Base-by-base conservation (phyloP, 1,140 invertebrate species). In the Octopus sinensis region DNA sequence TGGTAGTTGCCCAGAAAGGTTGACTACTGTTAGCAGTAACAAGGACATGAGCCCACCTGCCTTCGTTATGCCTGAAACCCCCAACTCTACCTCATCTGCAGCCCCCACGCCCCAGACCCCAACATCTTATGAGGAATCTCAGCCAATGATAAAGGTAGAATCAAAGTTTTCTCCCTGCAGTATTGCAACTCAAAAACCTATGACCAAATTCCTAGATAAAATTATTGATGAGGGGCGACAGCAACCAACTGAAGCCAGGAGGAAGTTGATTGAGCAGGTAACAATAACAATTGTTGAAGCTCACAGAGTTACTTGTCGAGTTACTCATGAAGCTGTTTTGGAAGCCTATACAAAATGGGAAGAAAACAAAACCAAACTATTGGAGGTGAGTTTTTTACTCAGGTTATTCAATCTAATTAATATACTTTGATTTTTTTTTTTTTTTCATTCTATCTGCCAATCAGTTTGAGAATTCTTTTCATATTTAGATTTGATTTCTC, bases 281-380 rank as follows among this genome's bases (percentile, higher is more conserved):
- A 87, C 88, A 6, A 93, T 94, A 5, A 95, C 95, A 5, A 96
- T 99, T 53, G 94, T 98, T 78, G 93, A 95, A 82, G 96, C 98
- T 53, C 96, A 99, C 90, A 92, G 97, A 86, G 95, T 97, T 88
- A 98, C 97, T 79, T 98, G 97, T 92, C 96, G 97, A 89, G 98
- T 97, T 89, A 99, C 97, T 83, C 93, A 94, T 87, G 96, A 97
- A 87, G 96, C 96, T 90, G 95, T 98, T 78, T 93, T 94, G 6
- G 88, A 86, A 30, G 90, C 88, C 79, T 86, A 88, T 68, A 13
- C 17, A 23, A 73, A 23, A 73, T 73, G 68, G 68, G 68, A 73
- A 73, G 68, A 73, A 17, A 73, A 73, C 13, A 73, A 73, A 17
- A 73, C 7, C 30, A 17, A 73, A 73, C 17, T 73, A 13, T n/a